These are phyloP conservation scores for Danio rerio DNA, from an alignment of 2,113 vertebrate genomes.

Conservation along the genomic window GRCz12tu NC_133188.1:14374001-14374500, in stretches of 20 bases:
- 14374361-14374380: not conserved
- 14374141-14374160: not conserved
- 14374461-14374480: slow-evolving; percentile 60
- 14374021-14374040: slow-evolving; percentile 45
- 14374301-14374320: slow-evolving; percentile 1
- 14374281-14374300: not conserved
- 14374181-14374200: slow-evolving; percentile 43
- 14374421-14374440: slow-evolving; percentile 15
- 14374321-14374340: not conserved
- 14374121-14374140: too few relatives aligned
- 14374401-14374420: not conserved
- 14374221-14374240: slow-evolving; percentile 1
- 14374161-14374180: slow-evolving; percentile 35
- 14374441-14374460: slow-evolving; percentile 61
- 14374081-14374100: slow-evolving; percentile 28
- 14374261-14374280: not conserved
- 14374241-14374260: not conserved
- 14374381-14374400: not conserved
- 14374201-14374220: slow-evolving; percentile 49
- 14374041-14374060: slow-evolving; percentile 37
- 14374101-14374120: slow-evolving; percentile 26
- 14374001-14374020: slow-evolving; percentile 14
- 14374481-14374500: slow-evolving; percentile 51
- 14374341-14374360: not conserved
- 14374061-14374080: slow-evolving; percentile 45